These are phyloP conservation scores for Gephyroberyx darwinii DNA, from an alignment of 2,797 vertebrate species.

Conservation along the genomic window DNA sequence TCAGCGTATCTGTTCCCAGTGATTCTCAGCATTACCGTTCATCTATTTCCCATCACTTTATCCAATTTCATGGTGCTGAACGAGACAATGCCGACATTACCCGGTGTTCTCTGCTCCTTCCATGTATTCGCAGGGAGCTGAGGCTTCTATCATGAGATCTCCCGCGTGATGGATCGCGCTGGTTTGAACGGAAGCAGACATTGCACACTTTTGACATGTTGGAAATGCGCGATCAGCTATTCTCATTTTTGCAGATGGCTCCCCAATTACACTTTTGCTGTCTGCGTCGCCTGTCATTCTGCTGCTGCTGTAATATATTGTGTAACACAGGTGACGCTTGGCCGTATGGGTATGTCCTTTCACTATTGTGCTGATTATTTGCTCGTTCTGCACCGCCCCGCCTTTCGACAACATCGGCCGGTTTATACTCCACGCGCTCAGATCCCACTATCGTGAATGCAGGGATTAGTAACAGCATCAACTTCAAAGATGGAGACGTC, in stretches of 20 bases:
- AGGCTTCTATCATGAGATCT: slow-evolving; percentile 22
- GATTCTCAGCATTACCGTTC: slow-evolving; percentile 44
- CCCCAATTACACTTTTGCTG: slow-evolving; percentile 65
- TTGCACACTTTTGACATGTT: slow-evolving; percentile 53
- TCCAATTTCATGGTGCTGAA: slow-evolving; percentile 58
- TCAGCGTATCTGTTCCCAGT: slow-evolving; percentile 40
- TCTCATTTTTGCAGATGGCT: slow-evolving; percentile 64
- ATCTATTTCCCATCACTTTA: slow-evolving; percentile 62
- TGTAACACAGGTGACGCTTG: slow-evolving; percentile 30
- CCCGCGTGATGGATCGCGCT: slow-evolving; percentile 40
- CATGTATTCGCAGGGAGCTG: slow-evolving; percentile 23
- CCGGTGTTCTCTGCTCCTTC: slow-evolving; percentile 2
- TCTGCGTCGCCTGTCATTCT: slow-evolving; percentile 59
- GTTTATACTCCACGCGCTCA: slow-evolving; percentile 14
- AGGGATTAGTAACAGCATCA: slow-evolving; percentile 24
- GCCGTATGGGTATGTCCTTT: slow-evolving; percentile 50
- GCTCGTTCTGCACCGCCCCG: slow-evolving; percentile 16
- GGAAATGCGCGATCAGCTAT: slow-evolving; percentile 71
- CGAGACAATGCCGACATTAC: slow-evolving; percentile 55
- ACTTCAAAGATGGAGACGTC: slow-evolving; percentile 17
- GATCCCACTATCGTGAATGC: slow-evolving; percentile 21
- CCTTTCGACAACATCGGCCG: slow-evolving; percentile 10
- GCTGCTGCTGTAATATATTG: slow-evolving; percentile 44
- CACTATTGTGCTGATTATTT: slow-evolving; percentile 44
- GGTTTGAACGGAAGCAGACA: slow-evolving; percentile 41